Base-by-base conservation (phyloP, 30 jellyfish, hydroid and myxozoan genomes). In the Pelagia noctiluca region DNA sequence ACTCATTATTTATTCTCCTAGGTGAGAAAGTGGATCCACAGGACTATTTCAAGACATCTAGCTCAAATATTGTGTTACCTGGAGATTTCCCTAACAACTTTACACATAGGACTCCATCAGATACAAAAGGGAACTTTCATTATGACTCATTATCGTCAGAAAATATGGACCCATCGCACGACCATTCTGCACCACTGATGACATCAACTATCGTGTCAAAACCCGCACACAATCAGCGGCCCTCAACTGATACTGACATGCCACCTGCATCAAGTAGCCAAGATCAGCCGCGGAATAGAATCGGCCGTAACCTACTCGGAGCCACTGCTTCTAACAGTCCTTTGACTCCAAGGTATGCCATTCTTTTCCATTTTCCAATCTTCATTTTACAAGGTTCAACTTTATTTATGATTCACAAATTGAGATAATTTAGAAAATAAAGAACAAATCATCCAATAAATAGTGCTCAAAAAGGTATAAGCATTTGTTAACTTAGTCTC, bases 1-100 rank as follows among this genome's bases (percentile, higher is more conserved):
- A 70, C 2, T 11, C 12, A 29, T 49, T 24, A 35, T 53, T 53
- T 25, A 69, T 11, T 28, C n/a, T 28, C 63, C 18, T 26, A 94
- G 99, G 99, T 53, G 99, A 94, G 66, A 88, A 87, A 78, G 96
- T 88, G 29, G 99, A 94, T 77, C 89, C 99, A 4, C 90, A 64
- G 21, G 97, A 88, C 67, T 88, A 83, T 35, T 94, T 94, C 68
- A 90, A 89, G 36, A 57, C 89, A 16, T 68, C 97, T 16, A 73
- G 71, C 19, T 49, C 88, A 11, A 50, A 75, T n/a, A 1, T 67
- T 2, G 87, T 87, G 48, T 75, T 30, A n/a, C n/a, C n/a, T n/a
- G n/a, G n/a, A n/a, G n/a, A n/a, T n/a, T n/a, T n/a, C n/a, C n/a
- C n/a, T n/a, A n/a, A n/a, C n/a, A n/a, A n/a, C n/a, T n/a, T n/a